These are phyloP conservation scores for Pteronura brasiliensis DNA, from an alignment of 2,113 vertebrate genomes.

Conservation along the genomic window DNA sequence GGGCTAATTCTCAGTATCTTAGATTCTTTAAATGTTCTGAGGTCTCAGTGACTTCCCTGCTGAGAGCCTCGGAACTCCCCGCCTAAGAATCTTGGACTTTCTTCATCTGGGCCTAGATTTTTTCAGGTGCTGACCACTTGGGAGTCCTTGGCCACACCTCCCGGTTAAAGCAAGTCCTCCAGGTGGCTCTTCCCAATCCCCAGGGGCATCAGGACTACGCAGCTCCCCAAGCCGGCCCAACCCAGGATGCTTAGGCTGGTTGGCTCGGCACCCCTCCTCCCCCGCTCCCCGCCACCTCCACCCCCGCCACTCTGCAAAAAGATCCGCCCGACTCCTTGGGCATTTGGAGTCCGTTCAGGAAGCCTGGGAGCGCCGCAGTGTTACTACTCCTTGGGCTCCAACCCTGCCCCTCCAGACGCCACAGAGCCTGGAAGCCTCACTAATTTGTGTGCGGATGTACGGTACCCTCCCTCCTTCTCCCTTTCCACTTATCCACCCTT, in stretches of 20 bases:
- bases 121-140: background rate
- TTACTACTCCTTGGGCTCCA: background rate
- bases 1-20: conserved; percentile 41
- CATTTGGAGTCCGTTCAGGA: background rate
- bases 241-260: background rate
- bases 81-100: background rate
- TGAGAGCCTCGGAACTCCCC: background rate
- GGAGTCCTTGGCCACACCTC: conserved; percentile 29
- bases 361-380: background rate
- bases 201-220: background rate
- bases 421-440: background rate
- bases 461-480: background rate
- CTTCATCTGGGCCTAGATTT: conserved; percentile 3
- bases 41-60: background rate
- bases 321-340: background rate
- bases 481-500: background rate
- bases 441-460: background rate
- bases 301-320: background rate
- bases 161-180: background rate
- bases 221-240: background rate
- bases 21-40: background rate
- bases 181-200: background rate
- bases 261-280: background rate
- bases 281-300: no score
- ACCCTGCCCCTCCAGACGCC: background rate